phyloP scores from a whole-genome alignment of 2,888 invertebrate species.

The Andrena camellia region DNA sequence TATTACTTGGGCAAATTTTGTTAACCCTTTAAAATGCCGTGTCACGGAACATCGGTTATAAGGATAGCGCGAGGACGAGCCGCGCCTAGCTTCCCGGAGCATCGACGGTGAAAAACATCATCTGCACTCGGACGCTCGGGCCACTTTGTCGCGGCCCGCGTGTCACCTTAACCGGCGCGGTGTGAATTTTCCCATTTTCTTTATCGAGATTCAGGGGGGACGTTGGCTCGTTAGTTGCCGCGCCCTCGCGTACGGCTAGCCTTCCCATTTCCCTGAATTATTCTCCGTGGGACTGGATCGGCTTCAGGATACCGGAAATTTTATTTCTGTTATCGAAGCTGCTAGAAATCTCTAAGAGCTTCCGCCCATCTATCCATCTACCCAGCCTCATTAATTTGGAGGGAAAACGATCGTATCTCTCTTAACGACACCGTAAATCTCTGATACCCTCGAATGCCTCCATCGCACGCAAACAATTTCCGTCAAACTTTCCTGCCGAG shows the following conservation, averaged over 20 bases:
- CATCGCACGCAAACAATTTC: conserved; percentile 45
- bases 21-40: conserved; percentile 38
- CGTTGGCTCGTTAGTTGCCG: not conserved
- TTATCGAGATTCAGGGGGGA: conserved; percentile 1
- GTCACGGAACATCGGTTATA: conserved; percentile 39
- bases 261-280: not conserved
- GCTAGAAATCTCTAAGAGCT: not conserved
- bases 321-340: conserved; percentile 18
- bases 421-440: conserved; percentile 41
- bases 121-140: not conserved
- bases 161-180: not conserved
- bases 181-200: not conserved
- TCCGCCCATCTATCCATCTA: not conserved
- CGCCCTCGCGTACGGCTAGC: too few relatives aligned
- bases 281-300: not conserved
- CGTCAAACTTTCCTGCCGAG: not conserved
- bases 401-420: conserved; percentile 32
- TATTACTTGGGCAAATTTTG: conserved; percentile 47
- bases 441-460: conserved; percentile 25
- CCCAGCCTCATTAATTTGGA: conserved; percentile 29
- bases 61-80: not conserved
- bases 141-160: not conserved
- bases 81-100: not conserved
- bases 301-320: not conserved
- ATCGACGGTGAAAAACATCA: conserved; percentile 4